Conservation (phyloP, 1,140 invertebrate genomes). For the Brachionus rotundiformis region DNA sequence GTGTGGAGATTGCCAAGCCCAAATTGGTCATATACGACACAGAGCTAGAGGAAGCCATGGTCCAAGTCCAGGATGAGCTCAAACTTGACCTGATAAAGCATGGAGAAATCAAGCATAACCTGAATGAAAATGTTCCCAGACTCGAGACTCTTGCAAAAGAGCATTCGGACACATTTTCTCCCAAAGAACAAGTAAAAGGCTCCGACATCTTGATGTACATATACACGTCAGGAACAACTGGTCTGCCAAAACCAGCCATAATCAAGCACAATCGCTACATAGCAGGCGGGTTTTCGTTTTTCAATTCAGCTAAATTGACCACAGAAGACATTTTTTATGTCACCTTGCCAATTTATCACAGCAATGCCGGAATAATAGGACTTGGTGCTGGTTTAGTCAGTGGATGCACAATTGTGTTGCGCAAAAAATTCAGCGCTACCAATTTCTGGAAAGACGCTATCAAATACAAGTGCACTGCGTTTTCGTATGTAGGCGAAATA, state of each 20-base stretch:
- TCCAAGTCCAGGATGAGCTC: neutral
- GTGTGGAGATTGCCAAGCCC: slow-evolving; percentile 76
- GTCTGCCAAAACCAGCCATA: slow-evolving; percentile 73
- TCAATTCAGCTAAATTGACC: neutral
- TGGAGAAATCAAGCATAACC: neutral
- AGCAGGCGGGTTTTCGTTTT: slow-evolving; percentile 49
- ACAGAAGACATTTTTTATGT: slow-evolving; percentile 78
- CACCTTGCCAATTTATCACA: slow-evolving; percentile 88
- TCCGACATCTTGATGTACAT: slow-evolving; percentile 69
- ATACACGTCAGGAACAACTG: slow-evolving; percentile 88
- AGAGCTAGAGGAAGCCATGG: slow-evolving; percentile 18
- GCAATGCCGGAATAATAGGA: slow-evolving; percentile 76
- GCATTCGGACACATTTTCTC: neutral
- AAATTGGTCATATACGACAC: slow-evolving; percentile 73
- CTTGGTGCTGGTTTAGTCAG: slow-evolving; percentile 69
- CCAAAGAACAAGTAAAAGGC: neutral
- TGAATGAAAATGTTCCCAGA: neutral
- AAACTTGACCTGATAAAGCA: slow-evolving; percentile 10
- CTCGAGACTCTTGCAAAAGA: neutral
- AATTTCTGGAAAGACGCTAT: slow-evolving; percentile 91
- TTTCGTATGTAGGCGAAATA: slow-evolving; percentile 91
- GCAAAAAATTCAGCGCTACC: slow-evolving; percentile 91
- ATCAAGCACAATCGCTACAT: slow-evolving; percentile 52
- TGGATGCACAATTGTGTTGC: slow-evolving; percentile 80
- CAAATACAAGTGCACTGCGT: slow-evolving; percentile 85